phyloP scores from a whole-genome alignment of 1,140 invertebrate species.

The Leptoteleia sp. region DNA sequence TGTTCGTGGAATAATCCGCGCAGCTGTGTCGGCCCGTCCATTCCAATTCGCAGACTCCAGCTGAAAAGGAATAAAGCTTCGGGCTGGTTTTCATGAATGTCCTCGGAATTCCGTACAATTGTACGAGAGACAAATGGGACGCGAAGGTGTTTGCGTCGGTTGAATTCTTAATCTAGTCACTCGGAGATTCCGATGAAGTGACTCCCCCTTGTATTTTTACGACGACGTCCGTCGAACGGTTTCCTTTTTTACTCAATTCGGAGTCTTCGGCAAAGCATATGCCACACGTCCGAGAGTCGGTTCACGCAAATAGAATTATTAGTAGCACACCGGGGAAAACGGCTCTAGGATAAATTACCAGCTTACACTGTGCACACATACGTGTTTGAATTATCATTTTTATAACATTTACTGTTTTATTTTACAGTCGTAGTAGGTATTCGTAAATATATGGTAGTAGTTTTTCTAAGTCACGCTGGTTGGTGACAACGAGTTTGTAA shows the following conservation, averaged over 20 bases:
- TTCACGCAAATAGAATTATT: too few species aligned
- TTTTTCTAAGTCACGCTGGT: too few species aligned
- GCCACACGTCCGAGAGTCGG: too few species aligned
- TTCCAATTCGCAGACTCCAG: constrained; percentile 58
- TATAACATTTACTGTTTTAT: too few species aligned
- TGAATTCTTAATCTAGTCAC: constrained; percentile 73
- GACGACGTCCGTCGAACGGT: constrained; percentile 35
- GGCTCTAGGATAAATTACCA: too few species aligned
- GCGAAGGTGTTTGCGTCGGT: constrained; percentile 69
- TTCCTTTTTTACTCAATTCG: constrained; percentile 6
- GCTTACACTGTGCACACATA: too few species aligned
- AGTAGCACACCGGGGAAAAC: too few species aligned
- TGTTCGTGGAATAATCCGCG: constrained; percentile 72
- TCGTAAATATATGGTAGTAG: too few species aligned
- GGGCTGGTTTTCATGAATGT: constrained; percentile 58
- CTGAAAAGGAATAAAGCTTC: constrained; percentile 64
- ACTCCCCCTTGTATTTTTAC: constrained; percentile 45
- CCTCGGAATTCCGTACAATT: constrained; percentile 41
- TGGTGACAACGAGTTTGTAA: too few species aligned
- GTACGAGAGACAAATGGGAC: constrained; percentile 55
- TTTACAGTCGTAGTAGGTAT: too few species aligned
- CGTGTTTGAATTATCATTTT: too few species aligned
- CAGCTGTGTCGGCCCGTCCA: constrained; percentile 71
- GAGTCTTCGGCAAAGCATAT: too few species aligned
- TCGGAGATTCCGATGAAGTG: constrained; percentile 67